These are phyloP conservation scores for Epizoanthus illoricatus DNA, from an alignment of 92 coral and sea anemone genomes.

Conservation along the genomic window DNA sequence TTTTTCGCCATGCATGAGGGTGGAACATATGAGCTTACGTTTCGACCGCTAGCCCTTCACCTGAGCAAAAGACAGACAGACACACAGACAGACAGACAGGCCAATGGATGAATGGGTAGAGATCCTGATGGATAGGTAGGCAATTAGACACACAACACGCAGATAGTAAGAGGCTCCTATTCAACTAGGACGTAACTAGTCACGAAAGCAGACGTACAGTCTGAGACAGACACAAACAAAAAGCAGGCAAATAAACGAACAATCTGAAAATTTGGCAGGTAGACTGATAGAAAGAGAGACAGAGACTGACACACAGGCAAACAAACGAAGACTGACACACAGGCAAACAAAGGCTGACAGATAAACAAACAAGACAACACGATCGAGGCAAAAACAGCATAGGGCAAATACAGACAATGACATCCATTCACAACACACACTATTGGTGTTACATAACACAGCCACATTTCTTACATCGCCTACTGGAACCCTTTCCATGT, in stretches of 20 bases:
- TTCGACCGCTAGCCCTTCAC: too few species aligned
- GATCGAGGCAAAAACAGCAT: neutral
- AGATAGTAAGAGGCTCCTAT: neutral
- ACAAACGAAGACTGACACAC: neutral
- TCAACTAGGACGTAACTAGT: neutral
- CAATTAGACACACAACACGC: neutral
- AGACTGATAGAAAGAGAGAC: neutral
- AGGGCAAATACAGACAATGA: neutral
- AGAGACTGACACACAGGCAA: neutral
- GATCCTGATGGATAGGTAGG: too few species aligned
- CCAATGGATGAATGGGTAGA: too few species aligned
- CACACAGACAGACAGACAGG: too few species aligned
- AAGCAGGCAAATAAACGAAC: neutral
- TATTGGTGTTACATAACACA: neutral
- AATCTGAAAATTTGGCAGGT: neutral
- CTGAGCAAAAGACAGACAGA: too few species aligned
- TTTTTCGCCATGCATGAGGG: too few species aligned
- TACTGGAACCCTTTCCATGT: conserved; percentile 77
- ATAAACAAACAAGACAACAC: too few species aligned
- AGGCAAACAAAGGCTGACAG: neutral
- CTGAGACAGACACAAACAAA: neutral
- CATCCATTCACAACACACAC: neutral
- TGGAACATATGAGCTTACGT: too few species aligned
- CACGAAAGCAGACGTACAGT: neutral
- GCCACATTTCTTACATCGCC: conserved; percentile 60